A percentile compares a stretch with the other conserved stretches of the same genome.
Evolutionary conservation across 2,113 vertebrate genomes (phyloP).

Genomic region (Antigone vipio): DNA sequence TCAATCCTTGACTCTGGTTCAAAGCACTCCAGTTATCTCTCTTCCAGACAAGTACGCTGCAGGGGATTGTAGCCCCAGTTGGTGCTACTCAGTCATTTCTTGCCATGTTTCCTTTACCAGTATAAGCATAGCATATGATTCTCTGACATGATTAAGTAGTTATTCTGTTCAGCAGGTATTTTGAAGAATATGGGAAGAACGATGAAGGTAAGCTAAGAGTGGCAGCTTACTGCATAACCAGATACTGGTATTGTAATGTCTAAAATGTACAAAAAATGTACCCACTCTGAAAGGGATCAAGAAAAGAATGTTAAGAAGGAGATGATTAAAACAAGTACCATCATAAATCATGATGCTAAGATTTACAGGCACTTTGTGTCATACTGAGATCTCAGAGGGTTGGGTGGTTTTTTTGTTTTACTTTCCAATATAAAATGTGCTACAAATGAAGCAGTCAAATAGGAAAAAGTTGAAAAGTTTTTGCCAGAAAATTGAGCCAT

Average conservation of each 20-base stretch:
- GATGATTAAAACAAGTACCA: neutral
- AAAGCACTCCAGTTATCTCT: neutral
- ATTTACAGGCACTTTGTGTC: neutral
- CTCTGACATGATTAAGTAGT: neutral
- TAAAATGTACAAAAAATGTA: neutral
- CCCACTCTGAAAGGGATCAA: neutral
- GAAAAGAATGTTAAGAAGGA: neutral
- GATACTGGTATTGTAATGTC: neutral
- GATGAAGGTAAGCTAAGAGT: neutral
- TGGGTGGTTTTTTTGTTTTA: neutral
- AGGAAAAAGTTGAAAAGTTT: neutral
- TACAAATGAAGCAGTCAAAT: neutral
- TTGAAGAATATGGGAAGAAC: neutral
- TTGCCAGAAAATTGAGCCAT: neutral
- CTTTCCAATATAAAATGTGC: neutral
- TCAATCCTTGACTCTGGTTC: neutral
- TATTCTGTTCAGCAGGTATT: neutral
- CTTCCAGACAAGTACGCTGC: neutral
- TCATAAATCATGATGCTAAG: neutral
- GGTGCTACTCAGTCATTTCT: neutral
- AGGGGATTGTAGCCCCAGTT: neutral
- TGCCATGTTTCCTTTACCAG: neutral
- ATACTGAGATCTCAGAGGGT: neutral
- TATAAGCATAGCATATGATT: neutral
- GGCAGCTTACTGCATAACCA: neutral